These are phyloP conservation scores for Sterna hirundo DNA, from an alignment of 2,113 vertebrate genomes.

Conservation along the genomic window DNA sequence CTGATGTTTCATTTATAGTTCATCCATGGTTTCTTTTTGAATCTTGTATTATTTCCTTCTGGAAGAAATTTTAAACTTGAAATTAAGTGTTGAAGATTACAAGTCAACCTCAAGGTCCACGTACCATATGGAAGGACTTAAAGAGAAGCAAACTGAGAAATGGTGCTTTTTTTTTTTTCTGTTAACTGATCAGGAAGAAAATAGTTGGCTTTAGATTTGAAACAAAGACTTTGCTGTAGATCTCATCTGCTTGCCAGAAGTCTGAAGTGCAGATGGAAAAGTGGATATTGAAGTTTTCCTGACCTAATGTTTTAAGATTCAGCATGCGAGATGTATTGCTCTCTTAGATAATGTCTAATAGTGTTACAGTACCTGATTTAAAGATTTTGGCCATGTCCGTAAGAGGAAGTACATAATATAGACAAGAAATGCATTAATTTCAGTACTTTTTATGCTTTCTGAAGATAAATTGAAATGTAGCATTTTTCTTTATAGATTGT, in stretches of 20 bases:
- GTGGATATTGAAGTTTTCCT: slow-evolving; percentile 54
- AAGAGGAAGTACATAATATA: neutral
- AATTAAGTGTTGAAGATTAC: slow-evolving; percentile 44
- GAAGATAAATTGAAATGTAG: neutral
- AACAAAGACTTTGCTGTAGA: slow-evolving; percentile 21
- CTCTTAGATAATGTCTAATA: neutral
- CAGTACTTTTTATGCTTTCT: neutral
- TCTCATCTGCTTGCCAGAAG: slow-evolving; percentile 50
- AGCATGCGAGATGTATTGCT: neutral
- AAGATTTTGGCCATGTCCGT: neutral
- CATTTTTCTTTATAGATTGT: neutral
- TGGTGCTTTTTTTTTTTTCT: neutral
- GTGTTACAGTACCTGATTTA: neutral
- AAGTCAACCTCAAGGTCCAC: neutral
- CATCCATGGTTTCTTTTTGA: slow-evolving; percentile 9
- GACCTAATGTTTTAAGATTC: neutral
- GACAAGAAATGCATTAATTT: neutral
- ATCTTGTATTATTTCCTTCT: slow-evolving; percentile 28
- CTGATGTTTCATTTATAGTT: slow-evolving; percentile 20
- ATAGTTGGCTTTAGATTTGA: slow-evolving; percentile 24
- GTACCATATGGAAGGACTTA: slow-evolving; percentile 10
- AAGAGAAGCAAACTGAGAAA: slow-evolving; percentile 10
- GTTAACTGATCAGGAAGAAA: slow-evolving; percentile 1
- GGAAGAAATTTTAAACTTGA: slow-evolving; percentile 41
- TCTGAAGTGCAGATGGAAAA: slow-evolving; percentile 46